Percentiles rank a stretch among this genome's conserved stretches.
phyloP scores from a whole-genome alignment of 2,113 vertebrate species.

The Pleuronectes platessa region DNA sequence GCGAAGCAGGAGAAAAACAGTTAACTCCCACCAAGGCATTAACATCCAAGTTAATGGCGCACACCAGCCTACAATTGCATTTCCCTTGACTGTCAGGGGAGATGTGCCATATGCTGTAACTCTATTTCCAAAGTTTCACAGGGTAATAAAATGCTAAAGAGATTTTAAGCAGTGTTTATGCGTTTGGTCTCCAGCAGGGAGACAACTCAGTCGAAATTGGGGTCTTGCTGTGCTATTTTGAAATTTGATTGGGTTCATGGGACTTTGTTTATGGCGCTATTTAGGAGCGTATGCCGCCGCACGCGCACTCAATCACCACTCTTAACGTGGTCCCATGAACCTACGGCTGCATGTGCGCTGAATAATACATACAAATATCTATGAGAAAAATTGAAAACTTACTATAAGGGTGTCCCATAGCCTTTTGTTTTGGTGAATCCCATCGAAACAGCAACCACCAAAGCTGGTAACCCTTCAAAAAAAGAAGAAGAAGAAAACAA shows the following conservation, averaged over 20 bases:
- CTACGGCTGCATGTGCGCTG: not conserved
- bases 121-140: constrained; percentile 68
- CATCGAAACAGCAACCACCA: constrained; percentile 98
- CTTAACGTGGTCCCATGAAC: constrained; percentile 37
- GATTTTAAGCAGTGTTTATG: constrained; percentile 82
- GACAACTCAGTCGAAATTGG: constrained; percentile 74
- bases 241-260: constrained; percentile 69
- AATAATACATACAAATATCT: constrained; percentile 14
- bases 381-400: constrained; percentile 73
- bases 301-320: constrained; percentile 49
- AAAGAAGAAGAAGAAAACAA: constrained; percentile 69
- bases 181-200: constrained; percentile 71
- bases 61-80: constrained; percentile 65
- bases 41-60: constrained; percentile 80
- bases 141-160: constrained; percentile 72
- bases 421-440: constrained; percentile 99
- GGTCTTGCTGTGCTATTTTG: constrained; percentile 70
- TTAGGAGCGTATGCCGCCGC: constrained; percentile 55
- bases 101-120: constrained; percentile 60
- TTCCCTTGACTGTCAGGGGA: constrained; percentile 65
- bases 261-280: constrained; percentile 67
- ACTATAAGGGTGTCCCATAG: constrained; percentile 98
- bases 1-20: constrained; percentile 52
- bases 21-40: constrained; percentile 83
- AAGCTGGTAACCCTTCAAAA: constrained; percentile 94